Evolutionary conservation across 2,113 vertebrate species (phyloP), one percentile per base, ranked within the genome.

Genomic region (Megaceryle torquata): DNA sequence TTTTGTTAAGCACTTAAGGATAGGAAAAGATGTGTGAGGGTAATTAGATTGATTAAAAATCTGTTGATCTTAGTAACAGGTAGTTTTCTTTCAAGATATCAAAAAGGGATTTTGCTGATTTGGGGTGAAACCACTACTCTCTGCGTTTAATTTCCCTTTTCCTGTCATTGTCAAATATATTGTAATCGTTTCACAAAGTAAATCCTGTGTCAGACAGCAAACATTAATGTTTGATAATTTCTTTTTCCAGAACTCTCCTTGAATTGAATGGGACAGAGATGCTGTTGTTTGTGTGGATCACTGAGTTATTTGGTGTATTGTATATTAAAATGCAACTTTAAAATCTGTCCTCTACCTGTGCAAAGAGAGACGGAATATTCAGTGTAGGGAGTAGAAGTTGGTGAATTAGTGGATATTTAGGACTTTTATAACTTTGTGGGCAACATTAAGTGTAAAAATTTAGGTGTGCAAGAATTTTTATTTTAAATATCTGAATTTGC

Each of bases 11-110:
- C 70, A 82, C 76, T 78, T 91, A 72, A 93, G 39, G 54, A 19
- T 70, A 60, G 82, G 76, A 88, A 88, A 89, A 94, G 48, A 64
- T 9, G 35, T 77, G 51, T 79, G 59, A 94, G 50, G 48, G 33
- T 64, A 78, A 94, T 95, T 86, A 90, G 68, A 92, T 88, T 85
- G 78, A 91, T 84, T 86, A 82, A 91, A 91, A 90, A 90, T 48
- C 75, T 91, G 81, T 94, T 95, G 29, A 63, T 76, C 68, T 67
- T 89, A 72, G 82, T 88, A 51, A 76, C 35, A 75, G 39, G 33
- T 87, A 71, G 87, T 33, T 74, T 83, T 81, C 64, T 83, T 93
- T 94, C 79, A 91, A 93, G 76, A 82, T 91, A 72, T 95, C 91
- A 86, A 35, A 92, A 92, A 91, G 85, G 41, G 37, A 84, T 93